Base-by-base conservation (phyloP, 1,140 invertebrate genomes). In the Aleiodes sp. region DNA sequence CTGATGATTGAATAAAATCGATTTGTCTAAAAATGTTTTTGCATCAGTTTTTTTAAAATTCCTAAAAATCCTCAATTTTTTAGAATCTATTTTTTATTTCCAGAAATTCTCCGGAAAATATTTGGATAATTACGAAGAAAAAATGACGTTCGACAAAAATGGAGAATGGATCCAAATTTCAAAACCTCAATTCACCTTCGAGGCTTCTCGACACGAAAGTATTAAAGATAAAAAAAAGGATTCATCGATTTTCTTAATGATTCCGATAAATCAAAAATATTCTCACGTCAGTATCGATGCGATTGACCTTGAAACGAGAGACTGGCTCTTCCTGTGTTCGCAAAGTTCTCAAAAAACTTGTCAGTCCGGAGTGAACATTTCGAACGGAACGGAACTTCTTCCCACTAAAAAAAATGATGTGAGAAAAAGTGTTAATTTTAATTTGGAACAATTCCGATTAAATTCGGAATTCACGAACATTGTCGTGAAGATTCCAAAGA, bases 301-400 rank as follows among this genome's bases (percentile, higher is more conserved):
- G 2, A 77, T 89, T 1, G 91, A 92, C 80, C 84, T 93, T 6
- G 87, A 90, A 72, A 85, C 87, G 16, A 87, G 83, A 46, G 89
- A 93, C 73, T 94, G 93, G 93, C 78, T 94, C 16, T 94, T 91
- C 78, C 90, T 89, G 16, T 94, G 93, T 78, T 86, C 87, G 31
- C 78, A 87, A 64, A 87, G 79, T 66, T 60, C 28, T 59, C 12
- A 29, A 10, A 41, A 63, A 33, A 70, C 56, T 65, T 76, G 93
- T 77, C 84, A 89, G 70, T 87, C 88, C 76, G 92, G 88, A 16
- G 88, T 87, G 67, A 92, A 92, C 65, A 78, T 94, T 26, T 88
- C 88, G 14, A 90, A 92, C 70, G 83, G 88, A n/a, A 90, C 90
- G 2, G 85, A 86, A 79, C 84, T 88, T 61, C 74, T 86, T 14